A percentile compares a stretch with the other conserved stretches of the same genome.
Evolutionary conservation across 2,113 vertebrate genomes (phyloP).

Genomic region (Pelusios castaneus): DNA sequence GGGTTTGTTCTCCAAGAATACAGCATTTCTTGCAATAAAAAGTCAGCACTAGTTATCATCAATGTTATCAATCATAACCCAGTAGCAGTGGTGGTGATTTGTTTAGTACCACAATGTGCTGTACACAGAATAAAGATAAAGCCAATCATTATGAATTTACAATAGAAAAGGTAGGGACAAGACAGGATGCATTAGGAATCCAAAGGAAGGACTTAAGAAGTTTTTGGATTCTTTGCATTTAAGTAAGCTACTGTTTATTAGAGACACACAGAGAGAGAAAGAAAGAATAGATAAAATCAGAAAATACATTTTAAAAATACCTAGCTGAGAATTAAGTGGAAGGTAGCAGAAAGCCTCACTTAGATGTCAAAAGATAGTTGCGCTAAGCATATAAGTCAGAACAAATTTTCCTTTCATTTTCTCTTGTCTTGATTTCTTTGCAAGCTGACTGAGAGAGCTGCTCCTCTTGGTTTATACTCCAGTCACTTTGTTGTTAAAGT

Average conservation of each 20-base stretch:
- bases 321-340: background rate
- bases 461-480: background rate
- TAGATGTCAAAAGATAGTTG: background rate
- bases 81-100: background rate
- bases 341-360: slow-evolving; percentile 19
- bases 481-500: background rate
- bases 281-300: slow-evolving; percentile 18
- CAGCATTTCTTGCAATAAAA: background rate
- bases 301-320: background rate
- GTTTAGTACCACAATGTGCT: background rate
- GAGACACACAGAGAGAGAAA: too few species aligned
- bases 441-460: background rate
- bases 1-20: background rate
- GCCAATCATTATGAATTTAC: background rate
- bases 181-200: background rate
- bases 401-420: background rate
- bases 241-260: background rate
- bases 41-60: background rate
- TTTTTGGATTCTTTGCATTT: background rate
- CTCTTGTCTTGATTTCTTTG: background rate
- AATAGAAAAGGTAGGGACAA: background rate
- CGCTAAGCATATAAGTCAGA: background rate
- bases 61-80: background rate
- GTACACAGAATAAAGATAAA: background rate
- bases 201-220: background rate